Conservation (phyloP, 1,140 invertebrate species). For the Fopius arisanus region DNA sequence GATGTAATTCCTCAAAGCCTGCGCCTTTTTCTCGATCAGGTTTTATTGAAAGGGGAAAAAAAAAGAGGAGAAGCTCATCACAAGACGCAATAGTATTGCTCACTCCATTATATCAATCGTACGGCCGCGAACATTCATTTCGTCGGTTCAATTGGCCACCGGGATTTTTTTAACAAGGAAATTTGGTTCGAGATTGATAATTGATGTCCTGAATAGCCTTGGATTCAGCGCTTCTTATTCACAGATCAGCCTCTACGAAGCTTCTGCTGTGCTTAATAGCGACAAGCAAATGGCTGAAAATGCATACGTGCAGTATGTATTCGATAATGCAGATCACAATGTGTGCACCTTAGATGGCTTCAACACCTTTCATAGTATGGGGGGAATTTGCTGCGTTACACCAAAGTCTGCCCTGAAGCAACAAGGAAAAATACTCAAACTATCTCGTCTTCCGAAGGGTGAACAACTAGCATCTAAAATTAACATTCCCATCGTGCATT, state of each 20-base stretch:
- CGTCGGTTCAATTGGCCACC: constrained; percentile 49
- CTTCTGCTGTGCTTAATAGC: constrained; percentile 48
- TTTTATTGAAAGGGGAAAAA: constrained; percentile 17
- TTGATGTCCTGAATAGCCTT: constrained; percentile 51
- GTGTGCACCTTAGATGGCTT: constrained; percentile 50
- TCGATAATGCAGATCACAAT: constrained; percentile 56
- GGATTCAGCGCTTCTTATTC: constrained; percentile 48
- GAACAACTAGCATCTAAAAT: not conserved
- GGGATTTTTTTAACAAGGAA: constrained; percentile 50
- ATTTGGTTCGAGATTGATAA: constrained; percentile 47
- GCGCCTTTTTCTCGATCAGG: constrained; percentile 1
- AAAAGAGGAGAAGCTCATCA: constrained; percentile 42
- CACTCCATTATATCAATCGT: constrained; percentile 51
- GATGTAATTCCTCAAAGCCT: constrained; percentile 22
- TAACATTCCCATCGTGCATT: not conserved
- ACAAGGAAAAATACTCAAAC: constrained; percentile 19
- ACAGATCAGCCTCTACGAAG: constrained; percentile 49
- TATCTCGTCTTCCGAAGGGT: not conserved
- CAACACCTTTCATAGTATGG: constrained; percentile 51
- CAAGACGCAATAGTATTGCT: constrained; percentile 43
- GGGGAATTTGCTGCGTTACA: constrained; percentile 41
- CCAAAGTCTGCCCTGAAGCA: not conserved
- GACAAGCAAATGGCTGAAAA: constrained; percentile 33
- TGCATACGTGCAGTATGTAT: constrained; percentile 49
- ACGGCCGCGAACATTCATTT: constrained; percentile 49